A percentile compares a stretch with the other conserved stretches of the same genome.
Conservation (phyloP, 2,888 invertebrate species). For the Lycocerus yunnanus region DNA sequence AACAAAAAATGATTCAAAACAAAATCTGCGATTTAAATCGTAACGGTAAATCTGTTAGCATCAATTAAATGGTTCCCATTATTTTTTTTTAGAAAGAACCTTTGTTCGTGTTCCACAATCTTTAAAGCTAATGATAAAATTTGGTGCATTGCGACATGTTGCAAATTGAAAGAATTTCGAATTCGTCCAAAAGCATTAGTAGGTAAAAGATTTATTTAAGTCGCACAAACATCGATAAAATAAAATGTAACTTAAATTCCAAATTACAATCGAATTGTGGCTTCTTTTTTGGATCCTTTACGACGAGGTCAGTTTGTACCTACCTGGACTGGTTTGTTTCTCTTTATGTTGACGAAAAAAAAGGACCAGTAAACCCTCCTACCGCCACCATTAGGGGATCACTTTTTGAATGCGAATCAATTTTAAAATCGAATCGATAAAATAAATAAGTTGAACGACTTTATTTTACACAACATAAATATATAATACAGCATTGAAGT, state of each 20-base stretch:
- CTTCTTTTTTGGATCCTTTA: not conserved
- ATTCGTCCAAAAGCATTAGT: not conserved
- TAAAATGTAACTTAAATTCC: not conserved
- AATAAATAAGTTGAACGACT: not conserved
- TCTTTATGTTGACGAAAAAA: not conserved
- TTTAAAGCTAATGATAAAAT: slow-evolving; percentile 5
- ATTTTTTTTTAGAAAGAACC: not conserved
- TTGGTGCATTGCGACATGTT: slow-evolving; percentile 5
- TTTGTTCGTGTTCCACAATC: not conserved
- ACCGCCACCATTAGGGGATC: not conserved
- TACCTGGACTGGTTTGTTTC: not conserved
- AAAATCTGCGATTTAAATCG: not conserved
- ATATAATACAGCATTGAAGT: not conserved
- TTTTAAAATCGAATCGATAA: not conserved
- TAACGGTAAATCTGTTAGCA: not conserved
- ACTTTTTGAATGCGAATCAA: not conserved
- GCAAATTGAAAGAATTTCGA: slow-evolving; percentile 4
- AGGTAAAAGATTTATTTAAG: not conserved
- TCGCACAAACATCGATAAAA: not conserved
- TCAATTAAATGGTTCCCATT: not conserved
- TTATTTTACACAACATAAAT: not conserved
- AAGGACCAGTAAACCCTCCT: not conserved
- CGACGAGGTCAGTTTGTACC: not conserved
- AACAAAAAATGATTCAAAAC: not conserved
- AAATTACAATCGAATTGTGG: not conserved